Percentiles rank a stretch among this genome's conserved stretches.
Conservation (phyloP, 1,140 invertebrate genomes). For the Drosophila sproati region DNA sequence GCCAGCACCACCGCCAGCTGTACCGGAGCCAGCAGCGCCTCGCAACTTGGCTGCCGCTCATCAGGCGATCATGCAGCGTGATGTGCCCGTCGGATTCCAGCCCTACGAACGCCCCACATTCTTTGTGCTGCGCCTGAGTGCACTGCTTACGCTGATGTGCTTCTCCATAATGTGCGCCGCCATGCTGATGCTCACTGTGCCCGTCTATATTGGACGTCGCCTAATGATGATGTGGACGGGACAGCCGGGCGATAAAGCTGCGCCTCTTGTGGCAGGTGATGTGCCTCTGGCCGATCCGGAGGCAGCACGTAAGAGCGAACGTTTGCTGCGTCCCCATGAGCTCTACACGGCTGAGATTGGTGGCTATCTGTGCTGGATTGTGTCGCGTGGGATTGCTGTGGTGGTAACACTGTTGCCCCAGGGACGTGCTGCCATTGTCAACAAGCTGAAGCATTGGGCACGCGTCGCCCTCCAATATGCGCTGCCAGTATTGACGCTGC, state of each 20-base stretch:
- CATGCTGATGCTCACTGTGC: conserved; percentile 88
- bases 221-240: conserved; percentile 93
- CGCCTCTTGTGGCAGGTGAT: conserved; percentile 47
- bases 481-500: conserved; percentile 87
- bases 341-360: conserved; percentile 96
- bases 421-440: conserved; percentile 91
- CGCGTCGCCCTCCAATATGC: conserved; percentile 88
- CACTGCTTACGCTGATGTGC: conserved; percentile 92
- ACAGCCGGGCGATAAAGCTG: conserved; percentile 46
- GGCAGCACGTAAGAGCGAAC: conserved; percentile 84
- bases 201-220: conserved; percentile 93
- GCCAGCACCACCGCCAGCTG: conserved; percentile 77
- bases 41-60: conserved; percentile 91
- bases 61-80: conserved; percentile 91
- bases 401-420: conserved; percentile 94
- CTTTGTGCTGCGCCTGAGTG: conserved; percentile 92
- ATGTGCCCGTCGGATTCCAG: conserved; percentile 92
- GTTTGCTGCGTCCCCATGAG: conserved; percentile 93
- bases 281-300: conserved; percentile 46
- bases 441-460: conserved; percentile 91
- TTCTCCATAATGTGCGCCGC: conserved; percentile 91
- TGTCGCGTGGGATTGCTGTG: conserved; percentile 91
- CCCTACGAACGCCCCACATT: conserved; percentile 94
- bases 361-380: conserved; percentile 96
- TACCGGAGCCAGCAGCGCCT: conserved; percentile 77